phyloP scores from a whole-genome alignment of 92 coral and sea anemone species.

The Phenganax marumi region DNA sequence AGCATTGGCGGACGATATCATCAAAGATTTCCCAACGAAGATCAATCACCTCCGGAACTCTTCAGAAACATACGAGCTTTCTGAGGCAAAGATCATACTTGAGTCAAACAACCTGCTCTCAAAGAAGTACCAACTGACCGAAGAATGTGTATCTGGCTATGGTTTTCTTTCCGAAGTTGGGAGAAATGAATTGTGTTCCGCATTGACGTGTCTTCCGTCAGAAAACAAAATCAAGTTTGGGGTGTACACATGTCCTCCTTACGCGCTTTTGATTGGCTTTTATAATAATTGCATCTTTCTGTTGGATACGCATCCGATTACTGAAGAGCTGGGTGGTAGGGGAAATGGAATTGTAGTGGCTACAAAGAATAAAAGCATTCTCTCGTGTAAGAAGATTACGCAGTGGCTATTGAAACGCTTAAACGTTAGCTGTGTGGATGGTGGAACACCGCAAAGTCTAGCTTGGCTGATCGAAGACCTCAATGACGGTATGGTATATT shows the following conservation, averaged over 20 bases:
- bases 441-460: neutral
- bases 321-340: conserved; percentile 37
- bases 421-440: neutral
- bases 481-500: too few relatives aligned
- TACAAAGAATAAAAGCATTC: conserved; percentile 31
- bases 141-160: conserved; percentile 35
- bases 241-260: conserved; percentile 36
- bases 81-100: conserved; percentile 35
- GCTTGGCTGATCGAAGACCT: too few relatives aligned
- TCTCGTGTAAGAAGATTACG: conserved; percentile 10
- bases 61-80: conserved; percentile 27
- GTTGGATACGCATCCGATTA: conserved; percentile 44
- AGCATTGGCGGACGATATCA: conserved; percentile 27
- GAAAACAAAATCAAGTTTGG: neutral
- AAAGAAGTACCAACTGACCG: conserved; percentile 32
- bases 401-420: conserved; percentile 42
- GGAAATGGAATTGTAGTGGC: conserved; percentile 32
- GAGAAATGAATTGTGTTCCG: conserved; percentile 25
- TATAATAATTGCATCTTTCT: conserved; percentile 26
- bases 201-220: neutral
- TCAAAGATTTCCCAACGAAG: conserved; percentile 17
- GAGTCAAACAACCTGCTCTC: conserved; percentile 21
- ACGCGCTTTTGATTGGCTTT: conserved; percentile 29
- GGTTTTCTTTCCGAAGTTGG: conserved; percentile 31
- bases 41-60: conserved; percentile 18